Evolutionary conservation across 1,140 invertebrate genomes (phyloP), one percentile per base, ranked within the genome.

Genomic region (Rhagoletis pomonella): DNA sequence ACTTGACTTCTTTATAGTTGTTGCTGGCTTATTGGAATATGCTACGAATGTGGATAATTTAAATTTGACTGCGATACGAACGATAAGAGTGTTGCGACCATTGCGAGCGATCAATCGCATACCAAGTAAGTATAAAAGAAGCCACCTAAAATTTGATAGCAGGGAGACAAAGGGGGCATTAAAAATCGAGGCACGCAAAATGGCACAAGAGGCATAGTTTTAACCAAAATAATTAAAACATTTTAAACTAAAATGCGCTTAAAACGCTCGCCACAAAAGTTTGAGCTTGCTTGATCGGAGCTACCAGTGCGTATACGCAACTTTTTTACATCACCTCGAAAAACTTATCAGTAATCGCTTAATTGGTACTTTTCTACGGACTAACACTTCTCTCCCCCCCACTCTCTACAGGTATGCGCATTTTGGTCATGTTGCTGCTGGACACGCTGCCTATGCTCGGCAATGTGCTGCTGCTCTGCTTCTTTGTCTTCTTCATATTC

Each of bases 401-500:
- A 55, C 10, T 77, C 19, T 94, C 29, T 29, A 29, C 29, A 99
- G 98, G 98, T 95, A 99, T 99, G 98, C 95, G 98, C 88, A 99
- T 99, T 90, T 94, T 99, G 91, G 98, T 99, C 89, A 99, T 99
- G 98, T 94, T 99, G 58, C 95, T 99, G n/a, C 95, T 99, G 90
- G 99, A 99, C 93, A 99, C 99, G 2, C 95, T 99, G 87, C 99
- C 99, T 1, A 99, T 99, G 99, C 94, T 99, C 90, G 99, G 99
- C 84, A 99, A 99, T 94, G 99, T 99, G 50, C 95, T 99, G 86
- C 95, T 99, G 64, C 94, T 99, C 64, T 99, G 99, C 94, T 99
- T 99, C 95, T 99, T 99, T 94, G 99, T 99, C 62, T 99, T 99
- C 96, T 99, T 99, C 95, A 99, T 99, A 93, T 99, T 99, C 93